Percentiles rank a stretch among this genome's conserved stretches.
Evolutionary conservation across 2,113 vertebrate genomes (phyloP).

Genomic region (Sander lucioperca): DNA sequence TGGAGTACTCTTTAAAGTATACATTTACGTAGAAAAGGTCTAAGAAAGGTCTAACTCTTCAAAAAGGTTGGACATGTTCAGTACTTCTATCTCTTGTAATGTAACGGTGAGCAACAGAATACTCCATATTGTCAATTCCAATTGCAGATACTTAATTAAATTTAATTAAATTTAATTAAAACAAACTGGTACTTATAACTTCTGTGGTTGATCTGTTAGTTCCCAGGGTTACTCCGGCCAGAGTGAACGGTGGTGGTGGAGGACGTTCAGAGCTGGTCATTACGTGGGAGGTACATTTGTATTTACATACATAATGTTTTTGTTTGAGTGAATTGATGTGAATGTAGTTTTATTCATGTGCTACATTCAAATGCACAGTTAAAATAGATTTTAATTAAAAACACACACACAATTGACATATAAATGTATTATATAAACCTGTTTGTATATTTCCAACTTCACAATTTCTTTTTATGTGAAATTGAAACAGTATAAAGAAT

Average conservation of each 20-base stretch:
- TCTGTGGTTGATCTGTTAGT: slow-evolving; percentile 78
- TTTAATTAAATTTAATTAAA: no score
- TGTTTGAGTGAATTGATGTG: neutral
- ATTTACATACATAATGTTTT: neutral
- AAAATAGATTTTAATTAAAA: neutral
- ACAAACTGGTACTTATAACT: neutral
- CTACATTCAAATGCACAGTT: neutral
- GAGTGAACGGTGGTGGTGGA: slow-evolving; percentile 94
- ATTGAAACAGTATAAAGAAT: neutral
- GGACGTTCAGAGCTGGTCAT: slow-evolving; percentile 96
- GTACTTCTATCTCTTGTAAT: neutral
- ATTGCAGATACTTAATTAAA: neutral
- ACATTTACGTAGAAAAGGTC: neutral
- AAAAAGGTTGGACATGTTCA: neutral
- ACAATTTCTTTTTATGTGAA: neutral
- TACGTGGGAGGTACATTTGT: slow-evolving; percentile 92
- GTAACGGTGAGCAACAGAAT: neutral
- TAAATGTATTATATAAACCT: neutral
- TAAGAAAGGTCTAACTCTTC: neutral
- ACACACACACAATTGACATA: neutral
- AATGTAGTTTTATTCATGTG: neutral
- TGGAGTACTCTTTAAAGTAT: neutral
- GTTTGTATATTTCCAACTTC: neutral
- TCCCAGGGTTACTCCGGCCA: slow-evolving; percentile 92
- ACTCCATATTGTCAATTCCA: neutral